phyloP scores from a whole-genome alignment of 2,888 invertebrate genomes.

The Idaea dimidiata region DNA sequence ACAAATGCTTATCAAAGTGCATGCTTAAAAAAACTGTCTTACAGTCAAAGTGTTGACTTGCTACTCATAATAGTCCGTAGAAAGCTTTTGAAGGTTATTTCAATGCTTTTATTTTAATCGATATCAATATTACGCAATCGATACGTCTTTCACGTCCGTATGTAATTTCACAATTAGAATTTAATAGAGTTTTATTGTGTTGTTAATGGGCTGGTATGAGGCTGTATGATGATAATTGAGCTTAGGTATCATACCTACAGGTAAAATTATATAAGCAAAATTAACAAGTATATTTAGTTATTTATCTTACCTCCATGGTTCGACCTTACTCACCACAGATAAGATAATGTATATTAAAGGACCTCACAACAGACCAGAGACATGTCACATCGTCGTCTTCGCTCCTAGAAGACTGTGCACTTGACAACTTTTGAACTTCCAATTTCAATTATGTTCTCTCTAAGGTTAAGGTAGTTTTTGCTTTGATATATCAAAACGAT shows the following conservation, averaged over 20 bases:
- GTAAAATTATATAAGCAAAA: conserved; percentile 18
- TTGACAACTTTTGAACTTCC: too few relatives aligned
- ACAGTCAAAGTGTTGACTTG: conserved; percentile 15
- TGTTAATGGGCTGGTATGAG: conserved; percentile 19
- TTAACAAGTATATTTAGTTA: not conserved
- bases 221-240: conserved; percentile 12
- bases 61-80: conserved; percentile 21
- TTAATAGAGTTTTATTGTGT: conserved; percentile 23
- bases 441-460: too few relatives aligned
- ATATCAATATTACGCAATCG: conserved; percentile 22
- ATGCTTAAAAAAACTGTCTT: not conserved
- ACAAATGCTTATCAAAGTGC: too few relatives aligned
- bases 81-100: conserved; percentile 16
- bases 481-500: too few relatives aligned
- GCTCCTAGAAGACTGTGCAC: too few relatives aligned
- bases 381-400: too few relatives aligned
- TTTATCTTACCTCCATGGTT: too few relatives aligned
- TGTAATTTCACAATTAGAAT: conserved; percentile 22
- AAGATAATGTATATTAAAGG: too few relatives aligned
- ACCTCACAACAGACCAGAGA: too few relatives aligned
- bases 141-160: conserved; percentile 12
- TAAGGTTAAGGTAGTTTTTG: too few relatives aligned
- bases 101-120: conserved; percentile 25
- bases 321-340: too few relatives aligned
- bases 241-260: conserved; percentile 9